Evolutionary conservation across 2,113 vertebrate species (phyloP), one percentile per base, ranked within the genome.

Genomic region (Pangasianodon hypophthalmus): DNA sequence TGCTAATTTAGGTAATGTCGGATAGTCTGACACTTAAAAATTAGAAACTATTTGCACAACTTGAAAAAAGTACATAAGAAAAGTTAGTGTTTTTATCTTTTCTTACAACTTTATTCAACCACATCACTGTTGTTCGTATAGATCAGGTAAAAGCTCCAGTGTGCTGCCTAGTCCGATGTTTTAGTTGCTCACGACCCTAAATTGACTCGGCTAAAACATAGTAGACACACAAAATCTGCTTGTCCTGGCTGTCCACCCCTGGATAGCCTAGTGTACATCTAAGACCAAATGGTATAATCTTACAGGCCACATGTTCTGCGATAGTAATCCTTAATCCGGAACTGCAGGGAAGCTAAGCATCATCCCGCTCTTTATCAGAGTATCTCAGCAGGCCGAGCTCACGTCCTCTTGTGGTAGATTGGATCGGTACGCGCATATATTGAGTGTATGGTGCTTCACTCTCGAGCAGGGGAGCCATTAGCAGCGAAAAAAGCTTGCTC

Each of bases 391-490:
- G 32, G 37, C 82, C 6, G 41, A 46, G 56, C 56, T 84, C 82
- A 62, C 37, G 56, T 60, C 54, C 82, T 84, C 82, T 41, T 44
- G 32, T 44, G 37, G 56, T 46, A 62, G 82, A 84, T 84, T 71
- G 46, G 79, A 46, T 29, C 3, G 56, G 48, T 44, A 18, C 9
- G 24, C 19, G 24, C 79, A n/a, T 14, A 52, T 84, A 75, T 84
- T 29, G 46, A 82, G 87, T 64, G 60, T 32, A 81, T 8, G 77
- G 44, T 29, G 67, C 67, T 84, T 58, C 24, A 50, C 41, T 54
- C n/a, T 67, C 9, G 32, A 80, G 84, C 88, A 21, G 73, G 67
- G 58, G 88, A 89, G 84, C 87, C 84, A 88, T 91, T 88, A 88
- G 83, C 87, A 52, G 41, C 56, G 83, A 73, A 88, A 46, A 77